Percentiles rank a stretch among this genome's conserved stretches.
Conservation (phyloP, 2,797 vertebrate species). For the Enoplosus armatus region DNA sequence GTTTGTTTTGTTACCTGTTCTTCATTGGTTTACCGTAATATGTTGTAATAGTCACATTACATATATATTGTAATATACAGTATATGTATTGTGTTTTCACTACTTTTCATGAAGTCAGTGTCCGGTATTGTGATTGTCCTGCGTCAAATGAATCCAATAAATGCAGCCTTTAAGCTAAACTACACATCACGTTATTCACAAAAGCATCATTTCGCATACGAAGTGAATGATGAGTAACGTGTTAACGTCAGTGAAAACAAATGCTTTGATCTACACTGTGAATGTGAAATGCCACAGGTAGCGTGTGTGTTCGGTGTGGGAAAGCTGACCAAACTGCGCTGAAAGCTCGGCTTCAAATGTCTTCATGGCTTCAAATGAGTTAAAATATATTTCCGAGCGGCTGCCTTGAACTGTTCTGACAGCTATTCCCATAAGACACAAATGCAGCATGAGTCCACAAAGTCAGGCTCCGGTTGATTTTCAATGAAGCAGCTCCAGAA, state of each 20-base stretch:
- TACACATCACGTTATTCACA: conserved; percentile 10
- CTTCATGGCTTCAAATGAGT: conserved; percentile 55
- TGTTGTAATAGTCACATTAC: too few species aligned
- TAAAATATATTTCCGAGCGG: conserved; percentile 55
- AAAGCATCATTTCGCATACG: neutral
- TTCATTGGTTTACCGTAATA: too few species aligned
- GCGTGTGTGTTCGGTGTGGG: neutral
- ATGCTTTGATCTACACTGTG: neutral
- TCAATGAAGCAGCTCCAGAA: conserved; percentile 65
- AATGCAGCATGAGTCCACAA: conserved; percentile 64
- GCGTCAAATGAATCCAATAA: conserved; percentile 25
- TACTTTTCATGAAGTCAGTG: neutral
- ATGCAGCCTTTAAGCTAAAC: neutral
- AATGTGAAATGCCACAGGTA: neutral
- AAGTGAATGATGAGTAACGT: neutral
- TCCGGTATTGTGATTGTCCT: neutral
- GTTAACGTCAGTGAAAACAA: conserved; percentile 11
- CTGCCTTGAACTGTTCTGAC: conserved; percentile 68
- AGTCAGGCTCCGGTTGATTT: conserved; percentile 67
- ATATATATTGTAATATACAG: too few species aligned
- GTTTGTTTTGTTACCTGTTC: too few species aligned
- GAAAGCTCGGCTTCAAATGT: conserved; percentile 44
- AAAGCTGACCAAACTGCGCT: conserved; percentile 27
- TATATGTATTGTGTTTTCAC: too few species aligned
- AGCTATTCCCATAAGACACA: conserved; percentile 67